phyloP scores from a whole-genome alignment of 2,113 vertebrate species.

The Leptodactylus fuscus region DNA sequence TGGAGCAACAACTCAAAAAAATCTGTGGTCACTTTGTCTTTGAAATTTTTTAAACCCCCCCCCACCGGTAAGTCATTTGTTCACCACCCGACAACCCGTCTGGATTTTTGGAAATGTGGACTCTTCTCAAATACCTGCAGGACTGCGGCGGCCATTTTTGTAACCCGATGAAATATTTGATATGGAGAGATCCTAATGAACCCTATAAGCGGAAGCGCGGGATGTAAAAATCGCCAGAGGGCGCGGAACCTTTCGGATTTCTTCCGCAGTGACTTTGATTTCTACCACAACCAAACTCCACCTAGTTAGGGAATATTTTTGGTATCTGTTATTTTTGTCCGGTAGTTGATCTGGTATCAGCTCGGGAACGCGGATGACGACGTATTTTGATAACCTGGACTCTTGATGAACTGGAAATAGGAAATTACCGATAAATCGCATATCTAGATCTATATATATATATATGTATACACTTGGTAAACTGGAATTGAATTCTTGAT shows the following conservation, averaged over 20 bases:
- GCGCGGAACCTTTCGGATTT: conserved; percentile 3
- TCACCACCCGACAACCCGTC: conserved; percentile 54
- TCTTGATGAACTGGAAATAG: conserved; percentile 70
- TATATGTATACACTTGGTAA: conserved; percentile 46
- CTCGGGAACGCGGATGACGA: not conserved
- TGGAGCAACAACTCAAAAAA: too few species aligned
- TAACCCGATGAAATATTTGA: not conserved
- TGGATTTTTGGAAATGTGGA: conserved; percentile 41
- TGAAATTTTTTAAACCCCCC: not conserved
- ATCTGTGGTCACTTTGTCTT: too few species aligned
- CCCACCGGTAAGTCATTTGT: conserved; percentile 41
- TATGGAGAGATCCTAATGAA: not conserved
- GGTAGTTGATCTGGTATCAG: conserved; percentile 58
- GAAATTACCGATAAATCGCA: conserved; percentile 64
- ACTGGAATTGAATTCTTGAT: conserved; percentile 58
- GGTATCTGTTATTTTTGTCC: conserved; percentile 23
- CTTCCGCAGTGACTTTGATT: conserved; percentile 6
- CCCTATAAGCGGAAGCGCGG: not conserved
- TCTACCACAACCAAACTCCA: conserved; percentile 32
- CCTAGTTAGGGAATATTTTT: conserved; percentile 27
- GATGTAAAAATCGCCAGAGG: not conserved
- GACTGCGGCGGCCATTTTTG: conserved; percentile 17
- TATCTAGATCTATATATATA: conserved; percentile 43
- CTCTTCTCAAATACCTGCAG: conserved; percentile 38
- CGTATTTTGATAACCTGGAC: conserved; percentile 26